phyloP scores from a whole-genome alignment of 2,113 vertebrate genomes.

The Rhipidura dahli region DNA sequence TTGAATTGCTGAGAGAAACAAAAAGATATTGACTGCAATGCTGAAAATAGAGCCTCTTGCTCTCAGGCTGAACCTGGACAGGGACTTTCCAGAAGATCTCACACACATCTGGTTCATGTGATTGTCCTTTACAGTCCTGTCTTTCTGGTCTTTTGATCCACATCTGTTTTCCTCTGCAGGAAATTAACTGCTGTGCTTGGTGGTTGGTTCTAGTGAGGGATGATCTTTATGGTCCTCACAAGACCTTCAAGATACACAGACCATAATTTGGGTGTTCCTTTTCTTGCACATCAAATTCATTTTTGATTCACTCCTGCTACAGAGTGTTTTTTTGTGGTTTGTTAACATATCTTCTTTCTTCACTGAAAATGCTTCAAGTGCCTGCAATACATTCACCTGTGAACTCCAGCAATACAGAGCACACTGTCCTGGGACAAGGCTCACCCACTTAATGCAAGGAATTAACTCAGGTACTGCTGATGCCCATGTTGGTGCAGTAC shows the following conservation, averaged over 20 bases:
- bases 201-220: neutral
- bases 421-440: neutral
- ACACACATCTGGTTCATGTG: neutral
- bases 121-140: neutral
- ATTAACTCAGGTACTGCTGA: neutral
- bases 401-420: neutral
- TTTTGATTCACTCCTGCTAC: neutral
- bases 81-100: neutral
- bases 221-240: neutral
- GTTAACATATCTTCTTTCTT: neutral
- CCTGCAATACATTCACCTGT: neutral
- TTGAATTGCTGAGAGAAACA: neutral
- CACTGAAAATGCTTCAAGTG: neutral
- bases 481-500: neutral
- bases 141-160: neutral
- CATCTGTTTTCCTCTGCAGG: neutral
- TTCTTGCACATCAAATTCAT: neutral
- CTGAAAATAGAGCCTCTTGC: neutral
- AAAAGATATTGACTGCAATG: neutral
- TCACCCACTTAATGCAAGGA: neutral
- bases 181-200: neutral
- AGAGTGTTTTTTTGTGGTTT: neutral
- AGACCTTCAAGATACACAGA: neutral
- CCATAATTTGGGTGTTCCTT: neutral
- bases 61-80: neutral